Conservation (phyloP, 2,888 invertebrate species). For the Boloria selene region DNA sequence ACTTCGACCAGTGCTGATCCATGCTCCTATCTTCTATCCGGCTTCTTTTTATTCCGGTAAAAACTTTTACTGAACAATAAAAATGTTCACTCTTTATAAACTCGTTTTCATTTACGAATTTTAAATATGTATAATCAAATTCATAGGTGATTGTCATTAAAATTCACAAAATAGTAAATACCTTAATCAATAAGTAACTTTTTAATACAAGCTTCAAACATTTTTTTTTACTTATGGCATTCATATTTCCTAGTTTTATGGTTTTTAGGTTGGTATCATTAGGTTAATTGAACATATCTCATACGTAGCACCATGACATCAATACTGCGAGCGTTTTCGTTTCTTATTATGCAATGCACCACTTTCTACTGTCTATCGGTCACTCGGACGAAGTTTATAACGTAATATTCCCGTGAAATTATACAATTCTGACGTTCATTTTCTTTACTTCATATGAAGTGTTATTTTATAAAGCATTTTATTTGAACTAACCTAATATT, state of each 20-base stretch:
- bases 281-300: constrained; percentile 32
- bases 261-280: constrained; percentile 10
- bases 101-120: too few species aligned
- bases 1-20: too few species aligned
- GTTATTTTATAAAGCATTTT: not conserved
- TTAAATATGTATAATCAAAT: too few species aligned
- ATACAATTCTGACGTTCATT: constrained; percentile 9
- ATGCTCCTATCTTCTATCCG: too few species aligned
- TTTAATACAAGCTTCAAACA: not conserved
- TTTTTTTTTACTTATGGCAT: not conserved
- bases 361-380: constrained; percentile 39
- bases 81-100: too few species aligned
- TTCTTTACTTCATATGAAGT: not conserved
- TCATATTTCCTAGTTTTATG: not conserved
- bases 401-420: constrained; percentile 29
- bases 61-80: too few species aligned
- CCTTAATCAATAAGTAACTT: too few species aligned
- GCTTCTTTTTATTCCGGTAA: too few species aligned
- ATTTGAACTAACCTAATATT: not conserved
- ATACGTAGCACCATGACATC: constrained; percentile 17
- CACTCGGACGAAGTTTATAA: constrained; percentile 32
- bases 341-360: constrained; percentile 33
- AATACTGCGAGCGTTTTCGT: constrained; percentile 26
- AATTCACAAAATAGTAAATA: too few species aligned
- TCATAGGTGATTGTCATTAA: too few species aligned